These are phyloP conservation scores for Chironomus riparius DNA, from an alignment of 2,888 invertebrate genomes.

Conservation along the genomic window DNA sequence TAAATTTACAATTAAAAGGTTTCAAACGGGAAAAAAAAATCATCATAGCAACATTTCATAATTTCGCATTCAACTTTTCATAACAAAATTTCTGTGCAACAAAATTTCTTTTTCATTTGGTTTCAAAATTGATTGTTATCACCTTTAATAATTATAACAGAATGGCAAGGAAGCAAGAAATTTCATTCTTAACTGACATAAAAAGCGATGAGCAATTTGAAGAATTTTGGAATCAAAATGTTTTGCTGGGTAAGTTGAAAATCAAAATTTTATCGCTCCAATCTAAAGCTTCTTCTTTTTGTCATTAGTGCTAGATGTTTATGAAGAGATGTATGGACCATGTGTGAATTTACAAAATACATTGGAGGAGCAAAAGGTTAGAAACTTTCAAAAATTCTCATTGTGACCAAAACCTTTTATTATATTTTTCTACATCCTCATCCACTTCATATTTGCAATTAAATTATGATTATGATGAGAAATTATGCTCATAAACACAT, in stretches of 20 bases:
- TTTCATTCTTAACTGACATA: slow-evolving; percentile 70
- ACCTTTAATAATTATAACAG: slow-evolving; percentile 28
- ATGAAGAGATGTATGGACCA: slow-evolving; percentile 87
- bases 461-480: no score
- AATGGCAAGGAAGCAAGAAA: slow-evolving; percentile 69
- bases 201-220: slow-evolving; percentile 78
- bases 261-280: neutral
- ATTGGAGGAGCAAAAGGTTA: slow-evolving; percentile 77
- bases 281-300: slow-evolving; percentile 14
- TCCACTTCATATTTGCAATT: no score
- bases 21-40: no score
- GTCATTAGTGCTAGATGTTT: slow-evolving; percentile 68
- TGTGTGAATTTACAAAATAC: slow-evolving; percentile 74
- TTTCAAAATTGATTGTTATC: neutral
- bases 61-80: no score
- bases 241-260: slow-evolving; percentile 56
- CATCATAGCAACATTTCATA: no score
- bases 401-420: slow-evolving; percentile 37
- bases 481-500: no score
- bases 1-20: no score
- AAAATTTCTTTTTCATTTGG: neutral
- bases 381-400: no score
- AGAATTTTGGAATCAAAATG: slow-evolving; percentile 63
- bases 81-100: neutral
- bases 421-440: neutral